phyloP scores from a whole-genome alignment of 2,888 invertebrate species.

The Xestia ashworthii region DNA sequence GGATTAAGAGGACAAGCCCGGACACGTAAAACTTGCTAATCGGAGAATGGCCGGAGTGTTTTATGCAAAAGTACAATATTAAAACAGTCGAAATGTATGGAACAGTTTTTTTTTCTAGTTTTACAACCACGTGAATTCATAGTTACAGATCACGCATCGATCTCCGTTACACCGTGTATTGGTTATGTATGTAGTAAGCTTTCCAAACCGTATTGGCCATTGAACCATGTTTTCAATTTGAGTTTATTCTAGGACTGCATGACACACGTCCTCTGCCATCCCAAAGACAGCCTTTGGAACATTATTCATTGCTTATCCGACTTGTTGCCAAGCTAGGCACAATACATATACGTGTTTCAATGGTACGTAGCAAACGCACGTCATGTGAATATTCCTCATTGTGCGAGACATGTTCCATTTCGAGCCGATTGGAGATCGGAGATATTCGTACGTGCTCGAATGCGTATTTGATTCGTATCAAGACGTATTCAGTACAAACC shows the following conservation, averaged over 20 bases:
- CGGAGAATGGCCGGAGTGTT: background rate
- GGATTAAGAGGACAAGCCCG: too few species aligned
- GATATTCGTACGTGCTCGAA: constrained; percentile 39
- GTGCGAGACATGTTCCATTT: constrained; percentile 33
- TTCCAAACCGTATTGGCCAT: background rate
- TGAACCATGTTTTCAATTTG: background rate
- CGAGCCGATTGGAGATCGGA: constrained; percentile 35
- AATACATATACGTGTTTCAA: constrained; percentile 20
- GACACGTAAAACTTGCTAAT: too few species aligned
- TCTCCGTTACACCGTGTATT: background rate
- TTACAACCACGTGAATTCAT: background rate
- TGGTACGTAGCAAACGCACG: background rate
- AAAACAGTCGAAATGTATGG: background rate
- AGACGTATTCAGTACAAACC: background rate
- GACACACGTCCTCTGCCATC: background rate
- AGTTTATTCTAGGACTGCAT: background rate
- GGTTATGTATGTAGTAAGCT: background rate
- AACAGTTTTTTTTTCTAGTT: background rate
- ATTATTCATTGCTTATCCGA: background rate
- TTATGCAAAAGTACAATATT: background rate
- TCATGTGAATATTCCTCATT: constrained; percentile 31
- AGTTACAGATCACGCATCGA: background rate
- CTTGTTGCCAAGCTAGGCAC: constrained; percentile 11
- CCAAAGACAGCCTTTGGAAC: constrained; percentile 15
- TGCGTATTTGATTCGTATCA: constrained; percentile 11